Conservation (phyloP, 2,113 vertebrate species). For the Odobenus rosmarus region DNA sequence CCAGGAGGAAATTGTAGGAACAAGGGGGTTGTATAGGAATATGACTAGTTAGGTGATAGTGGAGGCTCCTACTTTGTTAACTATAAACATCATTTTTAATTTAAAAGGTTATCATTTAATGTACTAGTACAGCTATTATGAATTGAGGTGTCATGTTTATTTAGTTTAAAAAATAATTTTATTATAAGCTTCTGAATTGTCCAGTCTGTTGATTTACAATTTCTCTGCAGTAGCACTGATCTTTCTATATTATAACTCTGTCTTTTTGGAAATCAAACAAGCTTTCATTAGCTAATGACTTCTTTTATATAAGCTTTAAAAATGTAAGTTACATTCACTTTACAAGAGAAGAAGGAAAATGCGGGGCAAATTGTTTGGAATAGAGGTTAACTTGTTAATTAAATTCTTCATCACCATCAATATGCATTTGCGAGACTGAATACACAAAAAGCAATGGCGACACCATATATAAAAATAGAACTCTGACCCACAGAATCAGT, state of each 20-base stretch:
- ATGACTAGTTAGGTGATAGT: background rate
- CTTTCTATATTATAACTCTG: background rate
- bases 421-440: background rate
- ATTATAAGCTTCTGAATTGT: background rate
- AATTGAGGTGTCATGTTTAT: background rate
- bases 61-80: background rate
- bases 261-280: background rate
- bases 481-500: background rate
- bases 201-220: background rate
- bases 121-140: background rate
- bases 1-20: background rate
- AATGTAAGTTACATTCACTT: background rate
- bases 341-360: background rate
- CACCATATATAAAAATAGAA: background rate
- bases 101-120: background rate
- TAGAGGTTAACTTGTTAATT: background rate
- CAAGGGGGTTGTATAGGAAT: background rate
- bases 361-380: background rate
- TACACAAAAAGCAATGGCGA: background rate
- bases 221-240: background rate
- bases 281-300: constrained; percentile 3
- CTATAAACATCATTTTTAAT: background rate
- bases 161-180: background rate
- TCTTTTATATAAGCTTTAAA: background rate
- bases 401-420: background rate